phyloP scores from a whole-genome alignment of 2,797 vertebrate genomes.

The Lemur catta region DNA sequence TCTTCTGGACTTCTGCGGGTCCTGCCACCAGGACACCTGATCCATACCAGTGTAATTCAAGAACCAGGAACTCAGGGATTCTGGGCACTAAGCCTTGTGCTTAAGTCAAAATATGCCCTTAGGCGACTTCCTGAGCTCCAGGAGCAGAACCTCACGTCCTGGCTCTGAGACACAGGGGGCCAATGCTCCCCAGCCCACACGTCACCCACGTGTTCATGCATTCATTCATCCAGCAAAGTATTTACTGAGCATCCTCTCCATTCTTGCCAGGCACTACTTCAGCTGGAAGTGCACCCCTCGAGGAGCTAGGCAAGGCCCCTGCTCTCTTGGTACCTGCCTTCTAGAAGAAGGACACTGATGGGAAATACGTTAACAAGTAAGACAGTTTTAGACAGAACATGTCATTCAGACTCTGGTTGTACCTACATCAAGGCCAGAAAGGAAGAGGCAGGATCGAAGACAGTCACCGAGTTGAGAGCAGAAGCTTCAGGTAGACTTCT shows the following conservation, averaged over 20 bases:
- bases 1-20: not conserved
- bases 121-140: not conserved
- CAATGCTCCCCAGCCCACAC: not conserved
- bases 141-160: not conserved
- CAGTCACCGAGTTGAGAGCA: not conserved
- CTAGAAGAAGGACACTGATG: not conserved
- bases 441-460: not conserved
- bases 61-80: not conserved
- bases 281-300: not conserved
- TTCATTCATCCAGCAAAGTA: not conserved
- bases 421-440: not conserved
- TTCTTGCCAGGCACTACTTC: not conserved
- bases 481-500: not conserved
- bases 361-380: not conserved
- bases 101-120: not conserved
- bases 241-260: not conserved
- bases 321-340: fast-evolving
- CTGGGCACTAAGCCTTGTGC: not conserved
- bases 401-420: not conserved
- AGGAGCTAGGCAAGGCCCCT: not conserved
- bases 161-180: not conserved
- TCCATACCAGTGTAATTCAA: not conserved
- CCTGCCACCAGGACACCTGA: not conserved
- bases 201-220: not conserved
- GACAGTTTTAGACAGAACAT: not conserved